Conservation (phyloP, 2,888 invertebrate species). For the Melinopterus prodromus region DNA sequence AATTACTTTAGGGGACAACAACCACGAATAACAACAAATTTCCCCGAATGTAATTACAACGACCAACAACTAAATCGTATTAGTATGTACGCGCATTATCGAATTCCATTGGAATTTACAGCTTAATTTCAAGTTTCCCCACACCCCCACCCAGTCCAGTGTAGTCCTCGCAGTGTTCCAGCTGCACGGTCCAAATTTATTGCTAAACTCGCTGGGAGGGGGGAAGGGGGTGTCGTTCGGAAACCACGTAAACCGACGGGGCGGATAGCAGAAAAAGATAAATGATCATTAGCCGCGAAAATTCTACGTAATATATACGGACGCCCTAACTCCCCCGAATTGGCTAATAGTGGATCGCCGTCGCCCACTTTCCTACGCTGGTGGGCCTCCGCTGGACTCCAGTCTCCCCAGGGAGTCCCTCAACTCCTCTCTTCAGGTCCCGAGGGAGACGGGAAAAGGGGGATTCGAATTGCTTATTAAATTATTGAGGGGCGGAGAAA, state of each 20-base stretch:
- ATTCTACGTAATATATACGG: not conserved
- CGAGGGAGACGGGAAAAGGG: not conserved
- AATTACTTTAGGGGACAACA: too few species aligned
- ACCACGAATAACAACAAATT: not conserved
- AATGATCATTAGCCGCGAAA: not conserved
- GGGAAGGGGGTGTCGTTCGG: not conserved
- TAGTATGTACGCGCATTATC: not conserved
- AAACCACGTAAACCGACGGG: conserved; percentile 4
- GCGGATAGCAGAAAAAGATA: not conserved
- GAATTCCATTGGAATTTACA: not conserved
- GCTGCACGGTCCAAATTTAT: not conserved
- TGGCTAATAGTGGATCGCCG: not conserved
- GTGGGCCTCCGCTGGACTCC: not conserved
- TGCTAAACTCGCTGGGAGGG: not conserved
- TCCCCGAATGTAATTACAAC: not conserved
- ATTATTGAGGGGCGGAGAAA: not conserved
- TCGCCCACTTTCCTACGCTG: not conserved
- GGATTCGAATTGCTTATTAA: not conserved
- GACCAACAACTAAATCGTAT: not conserved
- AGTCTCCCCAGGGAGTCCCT: not conserved
- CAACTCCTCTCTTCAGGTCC: not conserved
- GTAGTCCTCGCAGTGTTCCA: not conserved
- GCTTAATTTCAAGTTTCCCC: not conserved
- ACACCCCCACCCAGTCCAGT: not conserved
- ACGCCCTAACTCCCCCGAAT: not conserved